These are phyloP conservation scores for Taenaris catops DNA, from an alignment of 2,888 invertebrate genomes.

Conservation along the genomic window DNA sequence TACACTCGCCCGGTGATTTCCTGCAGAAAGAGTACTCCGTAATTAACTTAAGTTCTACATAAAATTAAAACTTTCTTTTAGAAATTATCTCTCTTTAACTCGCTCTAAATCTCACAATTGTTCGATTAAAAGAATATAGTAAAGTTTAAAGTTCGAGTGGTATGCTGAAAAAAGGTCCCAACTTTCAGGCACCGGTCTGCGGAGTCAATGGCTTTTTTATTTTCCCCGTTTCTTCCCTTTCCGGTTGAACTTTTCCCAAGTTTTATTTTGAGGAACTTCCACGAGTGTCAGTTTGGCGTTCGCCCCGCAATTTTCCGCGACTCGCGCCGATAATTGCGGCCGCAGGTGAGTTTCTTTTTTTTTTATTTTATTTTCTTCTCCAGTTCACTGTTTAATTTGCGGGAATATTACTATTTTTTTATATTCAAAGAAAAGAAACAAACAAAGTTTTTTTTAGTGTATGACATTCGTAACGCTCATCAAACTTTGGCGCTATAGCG, in stretches of 20 bases:
- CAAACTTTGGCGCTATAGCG: no score
- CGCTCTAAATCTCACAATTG: no score
- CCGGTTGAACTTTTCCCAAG: conserved; percentile 72
- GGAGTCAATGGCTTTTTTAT: conserved; percentile 78
- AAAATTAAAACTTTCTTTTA: no score
- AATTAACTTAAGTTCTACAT: no score
- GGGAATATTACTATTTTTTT: conserved; percentile 20
- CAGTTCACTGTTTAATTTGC: conserved; percentile 27
- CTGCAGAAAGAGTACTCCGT: conserved; percentile 14
- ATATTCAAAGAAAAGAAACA: no score
- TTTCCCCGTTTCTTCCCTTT: conserved; percentile 72
- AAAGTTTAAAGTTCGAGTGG: no score
- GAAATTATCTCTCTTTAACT: no score
- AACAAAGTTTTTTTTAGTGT: no score
- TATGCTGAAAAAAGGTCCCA: conserved; percentile 65
- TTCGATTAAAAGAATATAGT: no score
- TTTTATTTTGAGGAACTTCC: conserved; percentile 74
- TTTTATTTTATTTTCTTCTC: conserved; percentile 32
- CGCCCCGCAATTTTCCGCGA: conserved; percentile 72
- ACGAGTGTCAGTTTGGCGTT: conserved; percentile 75
- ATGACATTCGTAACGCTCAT: no score
- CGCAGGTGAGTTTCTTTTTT: conserved; percentile 63
- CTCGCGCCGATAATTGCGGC: conserved; percentile 73
- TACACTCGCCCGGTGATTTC: conserved; percentile 8
- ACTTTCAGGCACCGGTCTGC: conserved; percentile 62